A percentile compares a stretch with the other conserved stretches of the same genome.
Conservation (phyloP, 2,113 vertebrate genomes). For the Dipodomys merriami region DNA sequence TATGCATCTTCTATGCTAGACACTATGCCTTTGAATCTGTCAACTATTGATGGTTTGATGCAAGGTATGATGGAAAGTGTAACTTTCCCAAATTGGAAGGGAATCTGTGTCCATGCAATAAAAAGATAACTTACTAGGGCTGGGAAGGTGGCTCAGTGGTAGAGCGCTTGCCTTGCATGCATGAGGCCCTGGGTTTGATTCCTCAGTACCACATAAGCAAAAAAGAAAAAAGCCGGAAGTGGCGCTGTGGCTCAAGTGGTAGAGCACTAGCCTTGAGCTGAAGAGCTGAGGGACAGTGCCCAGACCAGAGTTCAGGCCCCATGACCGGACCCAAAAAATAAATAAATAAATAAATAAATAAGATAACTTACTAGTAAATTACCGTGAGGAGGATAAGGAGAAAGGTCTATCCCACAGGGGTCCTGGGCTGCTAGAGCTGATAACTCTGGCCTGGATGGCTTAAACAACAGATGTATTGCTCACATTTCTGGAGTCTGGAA, state of each 20-base stretch:
- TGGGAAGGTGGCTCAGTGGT: too few species aligned
- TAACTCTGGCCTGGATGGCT: background rate
- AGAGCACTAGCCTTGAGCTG: too few species aligned
- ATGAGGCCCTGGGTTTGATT: too few species aligned
- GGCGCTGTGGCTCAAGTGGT: too few species aligned
- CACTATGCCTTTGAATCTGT: background rate
- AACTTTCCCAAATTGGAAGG: background rate
- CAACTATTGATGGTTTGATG: background rate
- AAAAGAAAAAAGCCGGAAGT: too few species aligned
- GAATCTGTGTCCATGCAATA: background rate
- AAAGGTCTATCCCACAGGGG: background rate
- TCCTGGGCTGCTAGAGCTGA: background rate
- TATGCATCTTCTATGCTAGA: background rate
- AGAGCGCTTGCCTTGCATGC: too few species aligned
- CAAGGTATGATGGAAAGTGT: background rate
- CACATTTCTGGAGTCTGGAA: background rate
- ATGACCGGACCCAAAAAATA: too few species aligned
- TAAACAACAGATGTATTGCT: background rate
- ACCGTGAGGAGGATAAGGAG: background rate
- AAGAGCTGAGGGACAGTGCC: too few species aligned
- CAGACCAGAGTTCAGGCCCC: too few species aligned
- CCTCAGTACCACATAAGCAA: too few species aligned
- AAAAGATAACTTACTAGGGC: constrained; percentile 21
- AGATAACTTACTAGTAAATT: background rate
- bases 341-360: background rate